phyloP scores from a whole-genome alignment of 2,797 vertebrate genomes.

The Sebastes minor region DNA sequence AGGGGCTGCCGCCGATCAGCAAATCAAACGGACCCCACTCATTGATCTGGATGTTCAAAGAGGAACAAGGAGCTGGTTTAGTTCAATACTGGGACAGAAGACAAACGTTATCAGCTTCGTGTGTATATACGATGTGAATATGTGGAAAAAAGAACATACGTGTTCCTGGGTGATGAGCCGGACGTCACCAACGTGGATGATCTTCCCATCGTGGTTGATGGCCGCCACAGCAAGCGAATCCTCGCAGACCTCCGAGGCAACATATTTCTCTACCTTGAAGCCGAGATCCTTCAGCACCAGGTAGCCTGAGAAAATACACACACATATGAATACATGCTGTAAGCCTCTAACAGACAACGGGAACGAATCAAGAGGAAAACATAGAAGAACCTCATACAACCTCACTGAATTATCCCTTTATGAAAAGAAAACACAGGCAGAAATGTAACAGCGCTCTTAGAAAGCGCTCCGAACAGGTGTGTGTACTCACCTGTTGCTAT shows the following conservation, averaged over 20 bases:
- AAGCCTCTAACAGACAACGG: neutral
- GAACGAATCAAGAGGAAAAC: neutral
- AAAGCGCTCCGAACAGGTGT: too few species aligned
- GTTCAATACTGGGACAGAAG: neutral
- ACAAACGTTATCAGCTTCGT: neutral
- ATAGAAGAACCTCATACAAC: too few species aligned
- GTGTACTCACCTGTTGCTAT: conserved; percentile 86
- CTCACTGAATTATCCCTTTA: too few species aligned
- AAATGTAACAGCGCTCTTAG: too few species aligned
- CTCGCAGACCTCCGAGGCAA: conserved; percentile 91
- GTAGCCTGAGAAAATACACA: conserved; percentile 79
- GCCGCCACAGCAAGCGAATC: conserved; percentile 83
- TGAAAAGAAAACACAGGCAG: too few species aligned
- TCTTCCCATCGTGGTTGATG: conserved; percentile 87
- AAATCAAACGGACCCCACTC: conserved; percentile 94
- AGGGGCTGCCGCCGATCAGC: conserved; percentile 94
- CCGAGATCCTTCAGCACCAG: conserved; percentile 92
- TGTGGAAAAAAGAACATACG: conserved; percentile 68
- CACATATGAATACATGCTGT: neutral
- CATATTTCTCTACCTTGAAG: conserved; percentile 90
- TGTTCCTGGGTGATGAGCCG: conserved; percentile 85
- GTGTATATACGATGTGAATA: neutral
- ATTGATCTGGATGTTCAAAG: conserved; percentile 78
- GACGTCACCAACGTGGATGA: conserved; percentile 86
- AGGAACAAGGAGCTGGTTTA: neutral